Conservation (phyloP, 2,113 vertebrate species). For the Pipa parva region DNA sequence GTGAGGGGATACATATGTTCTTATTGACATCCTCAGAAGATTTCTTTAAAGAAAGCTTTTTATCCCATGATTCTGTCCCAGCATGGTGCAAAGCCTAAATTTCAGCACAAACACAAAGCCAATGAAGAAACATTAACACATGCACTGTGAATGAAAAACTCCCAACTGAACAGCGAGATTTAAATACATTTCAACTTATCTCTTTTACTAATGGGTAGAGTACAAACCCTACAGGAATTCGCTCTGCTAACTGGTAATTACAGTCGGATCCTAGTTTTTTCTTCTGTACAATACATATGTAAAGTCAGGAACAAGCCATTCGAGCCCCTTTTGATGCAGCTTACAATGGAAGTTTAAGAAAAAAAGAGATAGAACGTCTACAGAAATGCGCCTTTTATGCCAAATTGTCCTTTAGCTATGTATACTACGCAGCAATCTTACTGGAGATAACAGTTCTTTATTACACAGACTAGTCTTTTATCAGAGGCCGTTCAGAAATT, state of each 20-base stretch:
- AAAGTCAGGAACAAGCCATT: conserved; percentile 63
- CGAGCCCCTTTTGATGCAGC: conserved; percentile 69
- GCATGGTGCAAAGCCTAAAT: conserved; percentile 73
- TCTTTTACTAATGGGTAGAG: conserved; percentile 81
- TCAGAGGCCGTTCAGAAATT: conserved; percentile 35
- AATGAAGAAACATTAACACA: conserved; percentile 82
- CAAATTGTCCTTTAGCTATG: conserved; percentile 53
- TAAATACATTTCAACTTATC: conserved; percentile 85
- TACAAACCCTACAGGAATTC: conserved; percentile 80
- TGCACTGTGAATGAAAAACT: conserved; percentile 83
- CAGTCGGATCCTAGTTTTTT: conserved; percentile 68
- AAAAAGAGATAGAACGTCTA: conserved; percentile 57
- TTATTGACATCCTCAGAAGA: conserved; percentile 20
- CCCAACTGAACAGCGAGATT: conserved; percentile 81
- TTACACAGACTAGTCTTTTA: conserved; percentile 45
- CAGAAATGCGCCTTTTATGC: conserved; percentile 56
- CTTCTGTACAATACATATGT: conserved; percentile 67
- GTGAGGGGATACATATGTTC: conserved; percentile 2
- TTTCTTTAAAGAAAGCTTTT: conserved; percentile 67
- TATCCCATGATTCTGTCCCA: conserved; percentile 75
- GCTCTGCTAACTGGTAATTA: conserved; percentile 79
- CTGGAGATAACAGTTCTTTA: conserved; percentile 31
- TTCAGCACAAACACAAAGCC: conserved; percentile 82
- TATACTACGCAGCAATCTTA: conserved; percentile 44
- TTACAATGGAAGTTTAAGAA: conserved; percentile 64